Evolutionary conservation across 2,888 invertebrate genomes (phyloP), one percentile per base, ranked within the genome.

Genomic region (Ypsolopha scabrella): DNA sequence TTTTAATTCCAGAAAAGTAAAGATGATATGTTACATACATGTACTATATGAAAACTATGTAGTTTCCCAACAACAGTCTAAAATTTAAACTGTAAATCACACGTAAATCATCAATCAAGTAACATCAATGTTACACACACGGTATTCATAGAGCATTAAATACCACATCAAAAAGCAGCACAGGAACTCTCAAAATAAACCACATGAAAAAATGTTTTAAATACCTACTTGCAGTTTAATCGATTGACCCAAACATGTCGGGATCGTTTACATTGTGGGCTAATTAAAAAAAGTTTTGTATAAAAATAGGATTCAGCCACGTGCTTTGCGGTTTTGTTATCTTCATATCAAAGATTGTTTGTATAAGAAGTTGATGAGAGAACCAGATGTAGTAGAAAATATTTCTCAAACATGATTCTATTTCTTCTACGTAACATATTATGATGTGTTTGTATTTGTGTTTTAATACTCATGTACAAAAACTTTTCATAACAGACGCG

Each of bases 221-320:
- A 55, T 54, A 75, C 72, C 67, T 67, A n/a, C 24, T 24, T 24
- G 24, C 24, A 24, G 2, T 24, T 24, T 63, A 59, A 70, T 65
- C 67, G 69, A 79, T 77, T 71, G 80, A 74, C 76, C 76, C 64
- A 70, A 76, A 80, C 75, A 71, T 68, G 74, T 69, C 70, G 57
- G 61, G 55, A 57, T 57, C 55, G 71, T 73, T 78, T 76, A 72
- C 67, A 62, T 61, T 68, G 65, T 57, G 67, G 62, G 60, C 64
- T 73, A 76, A 75, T 78, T 75, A 76, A 76, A 65, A 65, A 24
- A 24, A 67, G 46, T 7, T 46, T 35, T 35, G 46, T 52, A 55
- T 63, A 57, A 58, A 64, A 59, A 62, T 62, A 62, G 58, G 35
- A 34, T 7, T n/a, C 34, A 8, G 34, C 10, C 46, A 46, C 46